phyloP scores from a whole-genome alignment of 2,113 vertebrate genomes.

The Ancistrus triradiatus region DNA sequence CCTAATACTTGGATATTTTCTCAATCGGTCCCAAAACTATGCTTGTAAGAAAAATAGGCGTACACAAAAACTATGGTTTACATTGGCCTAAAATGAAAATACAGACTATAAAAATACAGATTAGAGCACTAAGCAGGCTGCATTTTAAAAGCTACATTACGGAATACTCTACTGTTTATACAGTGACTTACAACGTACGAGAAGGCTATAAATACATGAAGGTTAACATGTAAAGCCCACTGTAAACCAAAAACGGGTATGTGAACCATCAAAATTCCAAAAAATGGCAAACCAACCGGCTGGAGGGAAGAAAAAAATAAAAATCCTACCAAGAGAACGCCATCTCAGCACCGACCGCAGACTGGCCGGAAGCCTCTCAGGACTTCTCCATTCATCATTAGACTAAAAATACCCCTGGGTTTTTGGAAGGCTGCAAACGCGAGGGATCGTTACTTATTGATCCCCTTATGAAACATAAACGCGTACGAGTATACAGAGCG shows the following conservation, averaged over 20 bases:
- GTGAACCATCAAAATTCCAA: neutral
- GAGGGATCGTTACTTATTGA: constrained; percentile 14
- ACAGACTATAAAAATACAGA: too few relatives aligned
- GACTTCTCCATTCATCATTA: constrained; percentile 16
- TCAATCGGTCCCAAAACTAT: too few relatives aligned
- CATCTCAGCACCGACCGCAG: constrained; percentile 13
- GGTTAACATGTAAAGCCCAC: too few relatives aligned
- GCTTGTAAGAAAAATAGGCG: too few relatives aligned
- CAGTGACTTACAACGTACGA: too few relatives aligned
- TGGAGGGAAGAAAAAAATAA: neutral
- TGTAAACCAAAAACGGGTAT: neutral
- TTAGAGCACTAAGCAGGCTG: too few relatives aligned
- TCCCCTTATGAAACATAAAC: constrained; percentile 14
- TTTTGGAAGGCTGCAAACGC: neutral
- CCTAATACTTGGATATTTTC: too few relatives aligned
- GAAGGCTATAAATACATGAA: too few relatives aligned
- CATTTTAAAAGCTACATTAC: too few relatives aligned
- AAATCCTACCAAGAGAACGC: constrained; percentile 2
- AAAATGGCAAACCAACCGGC: neutral
- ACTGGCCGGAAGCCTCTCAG: constrained; percentile 17
- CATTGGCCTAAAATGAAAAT: too few relatives aligned
- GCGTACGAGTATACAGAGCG: neutral
- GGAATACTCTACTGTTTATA: too few relatives aligned
- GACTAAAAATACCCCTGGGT: constrained; percentile 21
- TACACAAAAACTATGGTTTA: too few relatives aligned